Evolutionary conservation across 2,888 invertebrate species (phyloP).

Genomic region (Conistra vaccinii): DNA sequence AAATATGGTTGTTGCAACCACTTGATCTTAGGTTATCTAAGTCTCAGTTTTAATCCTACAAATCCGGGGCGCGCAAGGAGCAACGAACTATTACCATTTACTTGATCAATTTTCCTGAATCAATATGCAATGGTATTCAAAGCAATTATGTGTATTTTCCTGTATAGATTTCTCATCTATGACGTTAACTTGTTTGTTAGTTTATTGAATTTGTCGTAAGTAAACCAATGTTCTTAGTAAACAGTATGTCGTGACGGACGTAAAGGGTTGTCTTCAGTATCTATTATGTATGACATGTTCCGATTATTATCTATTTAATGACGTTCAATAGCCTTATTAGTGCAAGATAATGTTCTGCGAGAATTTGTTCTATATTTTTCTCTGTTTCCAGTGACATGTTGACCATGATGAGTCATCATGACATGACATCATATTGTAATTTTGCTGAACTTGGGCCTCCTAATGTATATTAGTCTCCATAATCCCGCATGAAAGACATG

Average conservation of each 20-base stretch:
- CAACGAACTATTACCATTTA: background rate
- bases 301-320: slow-evolving; percentile 30
- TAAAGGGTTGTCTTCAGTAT: background rate
- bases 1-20: too few relatives aligned
- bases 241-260: slow-evolving; percentile 25
- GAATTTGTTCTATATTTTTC: slow-evolving; percentile 1
- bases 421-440: slow-evolving; percentile 10
- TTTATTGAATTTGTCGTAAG: slow-evolving; percentile 25
- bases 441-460: background rate
- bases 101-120: background rate
- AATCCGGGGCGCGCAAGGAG: background rate
- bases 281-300: background rate
- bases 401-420: slow-evolving; percentile 18
- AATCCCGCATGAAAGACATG: background rate
- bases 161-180: slow-evolving; percentile 19
- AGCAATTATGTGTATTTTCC: slow-evolving; percentile 8
- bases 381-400: background rate
- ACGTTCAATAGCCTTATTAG: background rate
- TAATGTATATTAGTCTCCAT: background rate
- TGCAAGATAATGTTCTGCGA: background rate
- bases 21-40: background rate
- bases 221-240: slow-evolving; percentile 26
- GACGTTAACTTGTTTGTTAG: background rate
- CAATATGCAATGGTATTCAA: background rate
- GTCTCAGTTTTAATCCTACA: background rate